Evolutionary conservation across 30 jellyfish, hydroid and myxozoan species (phyloP).

Genomic region (Mastigias papua): DNA sequence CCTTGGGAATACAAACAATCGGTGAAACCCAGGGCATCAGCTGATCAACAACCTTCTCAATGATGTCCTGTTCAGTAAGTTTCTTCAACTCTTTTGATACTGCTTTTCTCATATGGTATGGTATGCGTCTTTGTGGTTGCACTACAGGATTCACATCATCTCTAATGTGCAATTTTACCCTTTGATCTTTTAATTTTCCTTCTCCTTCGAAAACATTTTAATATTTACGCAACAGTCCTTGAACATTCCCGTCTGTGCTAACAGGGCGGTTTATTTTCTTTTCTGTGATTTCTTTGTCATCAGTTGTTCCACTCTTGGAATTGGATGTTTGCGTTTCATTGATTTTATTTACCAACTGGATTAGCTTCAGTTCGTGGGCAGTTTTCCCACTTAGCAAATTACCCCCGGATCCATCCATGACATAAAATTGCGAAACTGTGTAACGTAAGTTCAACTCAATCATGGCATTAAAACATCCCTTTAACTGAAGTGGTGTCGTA

Average conservation of each 20-base stretch:
- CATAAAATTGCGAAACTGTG: conserved; percentile 57
- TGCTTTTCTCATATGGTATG: conserved; percentile 62
- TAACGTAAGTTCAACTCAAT: conserved; percentile 47
- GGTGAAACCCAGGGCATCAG: conserved; percentile 65
- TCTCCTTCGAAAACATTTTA: conserved; percentile 31
- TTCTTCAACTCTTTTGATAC: conserved; percentile 43
- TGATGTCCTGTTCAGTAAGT: conserved; percentile 43
- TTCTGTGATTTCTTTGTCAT: conserved; percentile 18
- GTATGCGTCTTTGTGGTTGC: conserved; percentile 74
- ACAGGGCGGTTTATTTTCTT: conserved; percentile 2
- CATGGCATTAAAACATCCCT: conserved; percentile 40
- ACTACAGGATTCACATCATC: conserved; percentile 42
- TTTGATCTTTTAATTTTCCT: conserved; percentile 46
- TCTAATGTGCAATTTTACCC: conserved; percentile 41
- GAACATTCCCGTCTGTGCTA: conserved; percentile 25
- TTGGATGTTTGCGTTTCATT: conserved; percentile 16
- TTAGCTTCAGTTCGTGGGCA: conserved; percentile 53
- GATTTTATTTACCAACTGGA: conserved; percentile 45
- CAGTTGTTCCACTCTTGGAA: conserved; percentile 12
- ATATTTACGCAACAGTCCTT: conserved; percentile 29
- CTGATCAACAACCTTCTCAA: conserved; percentile 62
- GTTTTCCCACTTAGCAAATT: conserved; percentile 66
- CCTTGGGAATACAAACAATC: conserved; percentile 54
- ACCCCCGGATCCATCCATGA: conserved; percentile 66
- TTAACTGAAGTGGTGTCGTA: conserved; percentile 30